Percentiles rank a stretch among this genome's conserved stretches.
Conservation (phyloP, 92 coral and sea anemone species). For the Parazoanthus atlanticus region DNA sequence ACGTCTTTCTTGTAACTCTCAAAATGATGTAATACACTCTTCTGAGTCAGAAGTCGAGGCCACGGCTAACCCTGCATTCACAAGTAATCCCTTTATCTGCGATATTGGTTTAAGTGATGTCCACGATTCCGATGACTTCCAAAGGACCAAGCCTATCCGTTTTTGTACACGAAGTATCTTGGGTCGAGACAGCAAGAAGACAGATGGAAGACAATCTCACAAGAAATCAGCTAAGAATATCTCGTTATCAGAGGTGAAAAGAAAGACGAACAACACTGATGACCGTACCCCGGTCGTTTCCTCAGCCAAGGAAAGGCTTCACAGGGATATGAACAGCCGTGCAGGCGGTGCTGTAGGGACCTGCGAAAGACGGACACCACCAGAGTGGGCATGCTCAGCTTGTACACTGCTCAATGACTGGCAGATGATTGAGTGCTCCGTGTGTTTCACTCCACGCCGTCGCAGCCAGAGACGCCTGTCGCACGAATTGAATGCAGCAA, state of each 20-base stretch:
- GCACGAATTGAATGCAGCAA: constrained; percentile 17
- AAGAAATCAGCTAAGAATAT: neutral
- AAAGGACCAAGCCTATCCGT: neutral
- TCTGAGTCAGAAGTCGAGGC: neutral
- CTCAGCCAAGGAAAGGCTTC: neutral
- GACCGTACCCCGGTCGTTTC: neutral
- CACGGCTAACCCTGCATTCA: neutral
- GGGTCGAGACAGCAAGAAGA: neutral
- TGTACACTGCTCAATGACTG: constrained; percentile 76
- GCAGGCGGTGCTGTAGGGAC: neutral
- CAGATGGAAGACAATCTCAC: neutral
- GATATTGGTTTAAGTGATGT: neutral
- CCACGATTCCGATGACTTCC: constrained; percentile 28
- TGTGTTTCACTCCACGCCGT: constrained; percentile 80
- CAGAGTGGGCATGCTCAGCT: constrained; percentile 71
- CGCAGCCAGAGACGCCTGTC: constrained; percentile 67
- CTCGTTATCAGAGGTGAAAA: neutral
- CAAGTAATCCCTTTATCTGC: neutral
- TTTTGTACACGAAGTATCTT: neutral
- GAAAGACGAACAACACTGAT: neutral
- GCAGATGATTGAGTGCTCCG: constrained; percentile 78
- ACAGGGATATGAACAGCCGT: neutral
- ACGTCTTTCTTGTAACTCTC: neutral
- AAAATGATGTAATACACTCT: neutral
- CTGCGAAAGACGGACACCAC: neutral